A percentile compares a stretch with the other conserved stretches of the same genome.
phyloP scores from a whole-genome alignment of 1,140 invertebrate species.

The Drosophila malerkotliana region DNA sequence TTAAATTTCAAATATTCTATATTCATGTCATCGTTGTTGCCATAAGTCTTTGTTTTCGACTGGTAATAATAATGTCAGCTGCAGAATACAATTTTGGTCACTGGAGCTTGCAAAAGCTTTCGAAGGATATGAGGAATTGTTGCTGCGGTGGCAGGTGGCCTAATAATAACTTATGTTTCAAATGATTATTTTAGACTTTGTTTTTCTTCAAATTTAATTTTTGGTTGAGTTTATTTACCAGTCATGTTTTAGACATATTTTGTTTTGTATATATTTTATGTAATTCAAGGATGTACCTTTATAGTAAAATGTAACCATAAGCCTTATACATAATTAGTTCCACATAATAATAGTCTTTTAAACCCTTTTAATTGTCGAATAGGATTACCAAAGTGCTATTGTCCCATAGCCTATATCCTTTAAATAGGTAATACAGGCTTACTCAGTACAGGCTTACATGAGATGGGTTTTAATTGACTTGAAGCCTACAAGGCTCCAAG shows the following conservation, averaged over 20 bases:
- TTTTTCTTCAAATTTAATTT: too few relatives aligned
- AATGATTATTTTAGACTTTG: not conserved
- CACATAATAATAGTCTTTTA: too few relatives aligned
- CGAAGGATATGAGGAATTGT: conserved; percentile 2
- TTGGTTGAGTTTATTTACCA: not conserved
- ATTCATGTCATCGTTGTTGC: conserved; percentile 14
- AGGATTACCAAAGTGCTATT: not conserved
- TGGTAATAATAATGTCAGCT: conserved; percentile 47
- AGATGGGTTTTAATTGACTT: conserved; percentile 23
- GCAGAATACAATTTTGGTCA: conserved; percentile 30
- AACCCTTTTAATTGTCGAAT: not conserved
- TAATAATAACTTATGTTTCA: conserved; percentile 5
- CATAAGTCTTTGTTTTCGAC: conserved; percentile 10
- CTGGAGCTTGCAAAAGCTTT: conserved; percentile 15
- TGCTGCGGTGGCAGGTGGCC: conserved; percentile 18
- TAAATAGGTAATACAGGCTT: not conserved
- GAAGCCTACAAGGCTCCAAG: conserved; percentile 9
- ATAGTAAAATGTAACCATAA: too few relatives aligned
- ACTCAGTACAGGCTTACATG: not conserved
- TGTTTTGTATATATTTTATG: too few relatives aligned
- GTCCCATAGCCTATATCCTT: too few relatives aligned
- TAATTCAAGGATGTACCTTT: too few relatives aligned
- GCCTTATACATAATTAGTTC: too few relatives aligned
- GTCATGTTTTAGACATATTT: too few relatives aligned
- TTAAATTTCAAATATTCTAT: conserved; percentile 43